Evolutionary conservation across 2,888 invertebrate genomes (phyloP), one percentile per base, ranked within the genome.

Genomic region (Drosophila yooni): DNA sequence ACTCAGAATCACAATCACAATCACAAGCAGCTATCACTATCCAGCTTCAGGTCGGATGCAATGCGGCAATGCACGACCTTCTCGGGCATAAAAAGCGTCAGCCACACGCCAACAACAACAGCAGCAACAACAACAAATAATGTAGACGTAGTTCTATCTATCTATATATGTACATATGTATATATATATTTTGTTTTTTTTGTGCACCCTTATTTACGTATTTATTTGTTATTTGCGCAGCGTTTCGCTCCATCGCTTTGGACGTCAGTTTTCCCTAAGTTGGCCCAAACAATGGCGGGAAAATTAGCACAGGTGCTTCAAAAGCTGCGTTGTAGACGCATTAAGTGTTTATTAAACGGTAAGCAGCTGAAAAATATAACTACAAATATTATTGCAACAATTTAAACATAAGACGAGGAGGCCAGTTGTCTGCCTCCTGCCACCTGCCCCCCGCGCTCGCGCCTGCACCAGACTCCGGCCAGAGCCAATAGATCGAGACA

Each of bases 261-360:
- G 74, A 59, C 78, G 59, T 70, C 79, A 83, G 81, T 86, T 83
- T 83, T 86, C 67, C 74, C 78, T 74, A 50, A 74, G 79, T 63
- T 65, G 57, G 52, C 27, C 57, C 70, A 83, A 67, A 87, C 88
- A 85, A 85, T 84, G 76, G 73, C 82, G 81, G 70, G 88, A 87
- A 82, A 85, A 87, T 85, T 85, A 85, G 88, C 82, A 85, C 84
- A 85, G 84, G 82, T 85, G 84, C 73, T 76, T 53, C 25, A 72
- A 60, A 70, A 68, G 69, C 54, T 38, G 52, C 53, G 31, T 31
- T 54, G 38, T 54, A 61, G 63, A 52, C 69, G 53, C 50, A 74
- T 79, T 72, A 79, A 72, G 76, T 68, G 73, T 65, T 65, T 80
- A 77, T 74, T 80, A 81, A 81, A 81, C 79, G 81, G 69, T 82